Percentiles rank a stretch among this genome's conserved stretches.
Evolutionary conservation across 2,797 vertebrate genomes (phyloP).

Genomic region (Tachyglossus aculeatus): DNA sequence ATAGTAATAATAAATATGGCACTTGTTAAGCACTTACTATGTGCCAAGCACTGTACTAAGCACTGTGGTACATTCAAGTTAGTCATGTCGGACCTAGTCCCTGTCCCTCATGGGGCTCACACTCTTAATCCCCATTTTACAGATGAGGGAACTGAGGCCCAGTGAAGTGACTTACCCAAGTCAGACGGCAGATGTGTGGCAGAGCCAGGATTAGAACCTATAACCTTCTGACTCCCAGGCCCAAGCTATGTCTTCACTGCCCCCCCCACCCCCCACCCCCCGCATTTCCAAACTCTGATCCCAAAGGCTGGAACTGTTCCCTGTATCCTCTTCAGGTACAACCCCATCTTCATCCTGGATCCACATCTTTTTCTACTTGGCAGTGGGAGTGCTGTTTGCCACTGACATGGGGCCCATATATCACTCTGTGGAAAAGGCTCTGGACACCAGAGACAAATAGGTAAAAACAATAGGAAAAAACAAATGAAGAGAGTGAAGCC

Average conservation of each 20-base stretch:
- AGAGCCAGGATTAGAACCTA: no score
- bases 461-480: neutral
- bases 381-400: slow-evolving; percentile 26
- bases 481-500: no score
- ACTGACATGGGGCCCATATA: slow-evolving; percentile 20
- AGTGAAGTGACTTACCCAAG: no score
- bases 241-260: neutral
- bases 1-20: no score
- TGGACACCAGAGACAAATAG: accelerated
- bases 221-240: no score
- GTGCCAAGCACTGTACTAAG: no score
- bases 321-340: neutral
- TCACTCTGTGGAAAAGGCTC: slow-evolving; percentile 5
- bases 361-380: slow-evolving; percentile 9
- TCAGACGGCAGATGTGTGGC: no score
- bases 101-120: no score
- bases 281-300: neutral
- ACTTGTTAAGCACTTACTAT: no score
- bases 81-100: no score
- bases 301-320: neutral
- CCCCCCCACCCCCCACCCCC: no score
- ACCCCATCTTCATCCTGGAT: neutral
- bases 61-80: no score
- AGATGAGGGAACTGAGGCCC: neutral
- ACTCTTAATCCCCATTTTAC: neutral